phyloP scores from a whole-genome alignment of 2,888 invertebrate genomes.

The Eutolmus rufibarbis region DNA sequence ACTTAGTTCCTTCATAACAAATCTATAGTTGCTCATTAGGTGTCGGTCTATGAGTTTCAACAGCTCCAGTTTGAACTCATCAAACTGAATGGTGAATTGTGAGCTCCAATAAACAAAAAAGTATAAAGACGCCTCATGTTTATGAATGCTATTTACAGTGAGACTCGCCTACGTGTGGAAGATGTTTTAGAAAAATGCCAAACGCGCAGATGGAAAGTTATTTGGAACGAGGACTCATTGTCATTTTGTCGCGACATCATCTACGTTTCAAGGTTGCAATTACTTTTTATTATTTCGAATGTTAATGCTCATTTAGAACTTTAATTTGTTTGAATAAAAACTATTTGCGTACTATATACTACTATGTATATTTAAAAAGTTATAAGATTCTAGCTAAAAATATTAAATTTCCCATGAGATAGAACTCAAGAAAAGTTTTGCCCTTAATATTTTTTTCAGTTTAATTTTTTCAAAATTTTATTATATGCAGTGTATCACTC shows the following conservation, averaged over 20 bases:
- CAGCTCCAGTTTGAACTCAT: background rate
- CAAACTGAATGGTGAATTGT: background rate
- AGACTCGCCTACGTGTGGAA: background rate
- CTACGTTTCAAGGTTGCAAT: background rate
- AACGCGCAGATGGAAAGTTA: background rate
- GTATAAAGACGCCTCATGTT: background rate
- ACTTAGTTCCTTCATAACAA: background rate
- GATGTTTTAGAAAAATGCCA: background rate
- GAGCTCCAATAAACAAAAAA: background rate
- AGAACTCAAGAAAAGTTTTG: no score
- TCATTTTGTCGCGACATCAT: background rate
- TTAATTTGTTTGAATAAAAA: no score
- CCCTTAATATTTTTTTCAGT: no score
- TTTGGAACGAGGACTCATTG: background rate
- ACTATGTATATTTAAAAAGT: no score
- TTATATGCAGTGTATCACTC: no score
- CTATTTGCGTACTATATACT: no score
- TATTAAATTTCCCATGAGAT: no score
- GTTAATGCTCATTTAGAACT: no score
- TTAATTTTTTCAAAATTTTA: no score
- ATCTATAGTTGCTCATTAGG: background rate
- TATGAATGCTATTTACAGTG: background rate
- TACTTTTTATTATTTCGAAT: no score
- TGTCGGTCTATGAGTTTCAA: background rate
- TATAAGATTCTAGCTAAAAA: no score